Evolutionary conservation across 2,888 invertebrate genomes (phyloP).

Genomic region (Noctua pronuba): DNA sequence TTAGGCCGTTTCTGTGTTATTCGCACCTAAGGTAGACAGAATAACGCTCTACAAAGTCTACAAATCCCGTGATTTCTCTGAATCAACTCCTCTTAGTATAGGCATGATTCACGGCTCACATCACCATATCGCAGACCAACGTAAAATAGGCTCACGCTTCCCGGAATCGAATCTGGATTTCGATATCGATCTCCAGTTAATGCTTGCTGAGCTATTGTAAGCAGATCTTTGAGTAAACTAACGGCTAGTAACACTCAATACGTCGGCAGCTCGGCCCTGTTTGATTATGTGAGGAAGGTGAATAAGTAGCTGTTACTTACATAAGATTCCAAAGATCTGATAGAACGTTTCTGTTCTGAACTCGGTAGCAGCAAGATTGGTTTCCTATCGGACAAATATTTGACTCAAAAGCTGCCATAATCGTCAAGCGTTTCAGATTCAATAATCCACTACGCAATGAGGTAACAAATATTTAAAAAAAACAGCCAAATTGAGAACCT

Average conservation of each 20-base stretch:
- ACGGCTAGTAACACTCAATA: conserved; percentile 25
- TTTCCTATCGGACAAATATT: neutral
- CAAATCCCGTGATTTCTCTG: conserved; percentile 16
- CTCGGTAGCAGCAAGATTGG: too few species aligned
- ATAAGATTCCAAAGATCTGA: neutral
- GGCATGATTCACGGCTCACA: conserved; percentile 33
- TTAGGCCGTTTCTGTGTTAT: too few species aligned
- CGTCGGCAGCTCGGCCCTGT: conserved; percentile 20
- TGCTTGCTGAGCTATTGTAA: conserved; percentile 21
- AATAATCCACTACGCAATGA: neutral
- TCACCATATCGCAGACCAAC: conserved; percentile 20
- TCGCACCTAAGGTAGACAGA: neutral
- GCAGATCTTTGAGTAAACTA: conserved; percentile 37
- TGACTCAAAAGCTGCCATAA: neutral
- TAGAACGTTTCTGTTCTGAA: neutral
- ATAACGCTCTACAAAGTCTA: neutral
- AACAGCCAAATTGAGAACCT: too few species aligned
- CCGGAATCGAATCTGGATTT: conserved; percentile 55
- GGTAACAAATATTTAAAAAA: too few species aligned
- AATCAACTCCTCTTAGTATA: conserved; percentile 10
- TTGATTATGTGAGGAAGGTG: conserved; percentile 10
- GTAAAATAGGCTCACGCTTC: conserved; percentile 36
- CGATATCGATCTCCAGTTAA: conserved; percentile 48
- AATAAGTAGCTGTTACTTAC: neutral
- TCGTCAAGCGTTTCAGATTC: neutral